These are phyloP conservation scores for Drosophila navojoa DNA, from an alignment of 1,140 invertebrate species.

Conservation along the genomic window DNA sequence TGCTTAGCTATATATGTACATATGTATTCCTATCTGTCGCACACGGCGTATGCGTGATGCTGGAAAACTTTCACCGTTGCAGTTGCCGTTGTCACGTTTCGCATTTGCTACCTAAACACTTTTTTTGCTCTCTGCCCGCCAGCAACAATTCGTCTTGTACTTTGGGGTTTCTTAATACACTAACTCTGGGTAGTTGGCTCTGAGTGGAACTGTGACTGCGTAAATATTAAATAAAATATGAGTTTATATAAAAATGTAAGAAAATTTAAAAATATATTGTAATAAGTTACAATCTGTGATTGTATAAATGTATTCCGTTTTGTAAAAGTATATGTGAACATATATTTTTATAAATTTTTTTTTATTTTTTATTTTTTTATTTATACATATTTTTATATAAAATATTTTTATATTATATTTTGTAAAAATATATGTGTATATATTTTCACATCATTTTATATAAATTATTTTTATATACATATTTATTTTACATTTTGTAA, in stretches of 20 bases:
- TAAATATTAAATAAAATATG: too few species aligned
- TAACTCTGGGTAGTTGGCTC: neutral
- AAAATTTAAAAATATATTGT: neutral
- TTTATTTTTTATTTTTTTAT: too few species aligned
- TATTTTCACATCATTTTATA: too few species aligned
- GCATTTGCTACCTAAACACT: constrained; percentile 71
- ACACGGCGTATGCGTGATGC: constrained; percentile 70
- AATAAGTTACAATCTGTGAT: too few species aligned
- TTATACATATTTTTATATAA: too few species aligned
- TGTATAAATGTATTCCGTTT: too few species aligned
- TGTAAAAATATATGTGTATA: too few species aligned
- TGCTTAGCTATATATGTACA: neutral
- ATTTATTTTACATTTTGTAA: too few species aligned
- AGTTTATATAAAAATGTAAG: neutral
- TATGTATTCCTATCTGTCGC: neutral
- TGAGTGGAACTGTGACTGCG: neutral
- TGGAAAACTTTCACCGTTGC: constrained; percentile 64
- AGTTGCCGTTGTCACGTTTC: constrained; percentile 69
- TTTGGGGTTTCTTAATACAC: constrained; percentile 6
- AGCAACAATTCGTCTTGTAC: constrained; percentile 29
- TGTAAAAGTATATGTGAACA: too few species aligned
- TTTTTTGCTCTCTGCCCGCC: constrained; percentile 42
- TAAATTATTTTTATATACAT: too few species aligned
- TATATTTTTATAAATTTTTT: too few species aligned
- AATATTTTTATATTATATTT: too few species aligned